Percentiles rank a stretch among this genome's conserved stretches.
Evolutionary conservation across 2,797 vertebrate species (phyloP).

Genomic region (Sebastes cheni): DNA sequence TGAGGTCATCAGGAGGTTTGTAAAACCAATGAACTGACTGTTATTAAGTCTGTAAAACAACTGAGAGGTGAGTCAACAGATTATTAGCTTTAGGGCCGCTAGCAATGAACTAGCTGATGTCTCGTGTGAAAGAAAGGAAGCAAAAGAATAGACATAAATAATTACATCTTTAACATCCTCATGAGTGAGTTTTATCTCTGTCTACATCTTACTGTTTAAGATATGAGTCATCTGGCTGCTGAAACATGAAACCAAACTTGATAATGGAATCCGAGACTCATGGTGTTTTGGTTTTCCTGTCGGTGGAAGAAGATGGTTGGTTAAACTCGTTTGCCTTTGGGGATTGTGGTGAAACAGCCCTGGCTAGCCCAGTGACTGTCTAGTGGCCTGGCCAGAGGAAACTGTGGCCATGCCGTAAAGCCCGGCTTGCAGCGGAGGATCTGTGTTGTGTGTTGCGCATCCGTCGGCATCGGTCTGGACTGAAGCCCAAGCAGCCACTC

Average conservation of each 20-base stretch:
- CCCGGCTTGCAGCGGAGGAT: constrained; percentile 11
- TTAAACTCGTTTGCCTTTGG: constrained; percentile 14
- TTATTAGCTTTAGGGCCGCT: background rate
- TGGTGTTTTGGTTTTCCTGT: constrained; percentile 26
- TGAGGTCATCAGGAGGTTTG: constrained; percentile 14
- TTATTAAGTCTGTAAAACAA: constrained; percentile 14
- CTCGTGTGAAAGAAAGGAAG: background rate
- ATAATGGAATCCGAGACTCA: constrained; percentile 16
- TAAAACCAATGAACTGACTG: background rate
- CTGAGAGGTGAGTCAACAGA: background rate
- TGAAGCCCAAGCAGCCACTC: constrained; percentile 53
- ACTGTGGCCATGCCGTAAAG: constrained; percentile 52
- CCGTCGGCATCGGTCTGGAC: constrained; percentile 57
- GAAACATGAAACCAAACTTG: constrained; percentile 30
- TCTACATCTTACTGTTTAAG: constrained; percentile 4
- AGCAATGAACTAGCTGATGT: background rate
- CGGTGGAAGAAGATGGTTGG: background rate
- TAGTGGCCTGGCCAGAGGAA: constrained; percentile 57
- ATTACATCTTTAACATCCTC: background rate
- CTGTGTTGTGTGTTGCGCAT: constrained; percentile 46
- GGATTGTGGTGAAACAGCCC: constrained; percentile 34
- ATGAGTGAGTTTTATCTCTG: constrained; percentile 10
- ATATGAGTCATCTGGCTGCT: constrained; percentile 44
- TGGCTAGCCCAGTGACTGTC: constrained; percentile 24
- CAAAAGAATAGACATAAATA: background rate